These are phyloP conservation scores for Scrobipalpa atriplicella DNA, from an alignment of 2,888 invertebrate genomes.

Conservation along the genomic window DNA sequence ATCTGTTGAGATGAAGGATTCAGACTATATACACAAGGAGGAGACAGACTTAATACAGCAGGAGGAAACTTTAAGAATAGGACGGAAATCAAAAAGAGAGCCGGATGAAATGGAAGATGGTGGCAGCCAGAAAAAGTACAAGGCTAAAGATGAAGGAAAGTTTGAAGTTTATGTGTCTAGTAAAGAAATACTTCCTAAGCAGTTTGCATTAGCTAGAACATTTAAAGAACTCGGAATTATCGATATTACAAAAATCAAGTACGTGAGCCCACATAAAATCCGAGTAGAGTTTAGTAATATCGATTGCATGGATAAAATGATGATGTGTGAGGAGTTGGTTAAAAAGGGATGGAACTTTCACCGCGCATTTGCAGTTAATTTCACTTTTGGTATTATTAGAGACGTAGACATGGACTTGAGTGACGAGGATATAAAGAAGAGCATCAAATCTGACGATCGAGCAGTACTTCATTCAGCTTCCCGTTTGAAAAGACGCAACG, in stretches of 20 bases:
- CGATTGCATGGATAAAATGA: not conserved
- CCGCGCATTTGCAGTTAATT: not conserved
- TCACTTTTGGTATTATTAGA: not conserved
- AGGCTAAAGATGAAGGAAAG: not conserved
- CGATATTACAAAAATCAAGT: not conserved
- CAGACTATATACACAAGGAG: too few relatives aligned
- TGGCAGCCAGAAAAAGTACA: not conserved
- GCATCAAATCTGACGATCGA: not conserved
- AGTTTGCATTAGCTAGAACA: not conserved
- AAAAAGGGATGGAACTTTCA: not conserved
- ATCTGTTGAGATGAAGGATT: too few relatives aligned
- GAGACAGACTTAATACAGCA: too few relatives aligned
- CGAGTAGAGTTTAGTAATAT: not conserved
- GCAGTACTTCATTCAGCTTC: not conserved
- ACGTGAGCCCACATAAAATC: not conserved
- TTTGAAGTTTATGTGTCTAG: constrained; percentile 8
- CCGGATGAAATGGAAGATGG: not conserved
- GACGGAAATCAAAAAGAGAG: not conserved
- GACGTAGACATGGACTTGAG: not conserved
- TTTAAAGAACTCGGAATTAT: not conserved
- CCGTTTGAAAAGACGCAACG: not conserved
- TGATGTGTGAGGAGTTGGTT: not conserved
- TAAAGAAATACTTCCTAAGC: constrained; percentile 14
- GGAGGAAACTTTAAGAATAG: too few relatives aligned
- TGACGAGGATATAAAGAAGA: not conserved